phyloP scores from a whole-genome alignment of 2,888 invertebrate genomes.

The Tiliacea citrago region DNA sequence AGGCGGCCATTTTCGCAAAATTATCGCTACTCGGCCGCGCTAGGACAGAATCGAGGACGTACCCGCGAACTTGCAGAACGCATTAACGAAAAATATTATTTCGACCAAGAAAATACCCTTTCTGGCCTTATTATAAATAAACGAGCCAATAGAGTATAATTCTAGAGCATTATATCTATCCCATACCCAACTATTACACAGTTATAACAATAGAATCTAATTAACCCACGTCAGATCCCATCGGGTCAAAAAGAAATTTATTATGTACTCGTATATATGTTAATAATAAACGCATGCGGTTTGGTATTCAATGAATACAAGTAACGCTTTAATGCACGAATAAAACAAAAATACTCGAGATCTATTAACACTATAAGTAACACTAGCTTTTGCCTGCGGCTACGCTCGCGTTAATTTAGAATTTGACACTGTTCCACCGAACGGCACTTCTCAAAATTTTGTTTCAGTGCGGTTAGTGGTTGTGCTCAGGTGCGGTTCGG shows the following conservation, averaged over 20 bases:
- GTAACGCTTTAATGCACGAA: not conserved
- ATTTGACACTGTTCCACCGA: too few relatives aligned
- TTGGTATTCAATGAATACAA: constrained; percentile 10
- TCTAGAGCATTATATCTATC: constrained; percentile 63
- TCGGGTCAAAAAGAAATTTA: constrained; percentile 68
- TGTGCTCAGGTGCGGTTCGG: too few relatives aligned
- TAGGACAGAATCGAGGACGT: constrained; percentile 83
- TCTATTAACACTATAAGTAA: not conserved
- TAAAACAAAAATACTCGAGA: constrained; percentile 9
- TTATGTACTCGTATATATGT: constrained; percentile 56
- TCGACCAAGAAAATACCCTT: constrained; percentile 77
- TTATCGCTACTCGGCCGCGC: constrained; percentile 87
- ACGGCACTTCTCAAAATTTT: too few relatives aligned
- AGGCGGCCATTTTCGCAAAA: constrained; percentile 87
- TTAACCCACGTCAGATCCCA: constrained; percentile 72
- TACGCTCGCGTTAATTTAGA: too few relatives aligned
- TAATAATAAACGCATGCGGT: constrained; percentile 39
- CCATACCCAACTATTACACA: constrained; percentile 65
- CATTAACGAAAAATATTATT: constrained; percentile 81
- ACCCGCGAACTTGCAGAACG: constrained; percentile 82
- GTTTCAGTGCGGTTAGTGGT: too few relatives aligned
- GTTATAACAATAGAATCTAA: constrained; percentile 71
- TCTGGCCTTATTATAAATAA: constrained; percentile 66
- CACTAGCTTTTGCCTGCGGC: too few relatives aligned
- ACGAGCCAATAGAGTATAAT: constrained; percentile 62